Evolutionary conservation across 2,888 invertebrate species (phyloP).

Genomic region (Ethmia dodecea): DNA sequence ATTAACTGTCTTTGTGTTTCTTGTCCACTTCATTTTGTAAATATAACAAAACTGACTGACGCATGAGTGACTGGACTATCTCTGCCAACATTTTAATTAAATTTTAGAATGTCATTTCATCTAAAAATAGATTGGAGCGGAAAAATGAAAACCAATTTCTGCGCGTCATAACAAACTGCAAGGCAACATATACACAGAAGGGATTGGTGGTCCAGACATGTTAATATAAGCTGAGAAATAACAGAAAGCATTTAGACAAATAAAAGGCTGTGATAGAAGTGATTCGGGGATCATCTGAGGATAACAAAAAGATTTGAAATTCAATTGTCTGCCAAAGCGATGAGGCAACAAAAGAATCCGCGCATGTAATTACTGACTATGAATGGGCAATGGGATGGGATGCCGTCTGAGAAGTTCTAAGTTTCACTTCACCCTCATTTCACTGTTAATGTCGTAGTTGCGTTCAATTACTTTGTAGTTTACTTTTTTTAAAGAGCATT

Average conservation of each 20-base stretch:
- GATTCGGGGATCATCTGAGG: constrained; percentile 31
- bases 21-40: neutral
- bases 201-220: constrained; percentile 31
- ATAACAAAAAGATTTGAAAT: constrained; percentile 45
- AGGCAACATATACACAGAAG: neutral
- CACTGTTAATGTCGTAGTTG: constrained; percentile 27
- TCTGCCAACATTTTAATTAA: constrained; percentile 23
- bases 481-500: no score
- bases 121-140: constrained; percentile 11
- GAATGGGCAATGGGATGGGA: constrained; percentile 42
- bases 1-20: neutral
- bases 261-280: constrained; percentile 28
- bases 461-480: no score
- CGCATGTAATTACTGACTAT: constrained; percentile 54
- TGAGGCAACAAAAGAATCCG: constrained; percentile 45
- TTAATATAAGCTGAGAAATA: constrained; percentile 27
- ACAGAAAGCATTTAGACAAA: constrained; percentile 21
- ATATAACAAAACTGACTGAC: neutral
- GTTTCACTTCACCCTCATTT: constrained; percentile 30
- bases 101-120: constrained; percentile 9
- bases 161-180: constrained; percentile 9
- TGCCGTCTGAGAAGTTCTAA: constrained; percentile 57
- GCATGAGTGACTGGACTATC: constrained; percentile 6
- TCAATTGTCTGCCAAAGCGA: constrained; percentile 50
- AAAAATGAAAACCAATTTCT: constrained; percentile 7